Evolutionary conservation across 2,797 vertebrate species (phyloP).

Genomic region (Myotis findleyi): DNA sequence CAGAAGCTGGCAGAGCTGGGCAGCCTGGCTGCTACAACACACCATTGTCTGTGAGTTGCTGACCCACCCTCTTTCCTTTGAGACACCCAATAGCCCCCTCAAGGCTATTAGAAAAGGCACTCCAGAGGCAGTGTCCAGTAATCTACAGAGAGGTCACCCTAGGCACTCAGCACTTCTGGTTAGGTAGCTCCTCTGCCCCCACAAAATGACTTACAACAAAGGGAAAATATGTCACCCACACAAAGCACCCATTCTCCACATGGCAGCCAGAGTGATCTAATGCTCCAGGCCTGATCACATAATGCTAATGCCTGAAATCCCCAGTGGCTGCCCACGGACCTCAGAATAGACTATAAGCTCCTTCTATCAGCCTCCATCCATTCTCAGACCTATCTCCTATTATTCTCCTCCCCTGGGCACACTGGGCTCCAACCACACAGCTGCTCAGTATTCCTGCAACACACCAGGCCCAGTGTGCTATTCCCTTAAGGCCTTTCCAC

Average conservation of each 20-base stretch:
- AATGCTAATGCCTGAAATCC: background rate
- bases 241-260: background rate
- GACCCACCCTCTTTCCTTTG: background rate
- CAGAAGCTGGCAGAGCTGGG: background rate
- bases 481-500: background rate
- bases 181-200: background rate
- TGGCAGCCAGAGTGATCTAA: background rate
- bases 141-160: background rate
- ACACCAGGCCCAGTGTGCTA: background rate
- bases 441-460: background rate
- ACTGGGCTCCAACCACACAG: background rate
- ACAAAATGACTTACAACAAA: background rate
- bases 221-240: background rate
- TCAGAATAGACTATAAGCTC: background rate
- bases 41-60: background rate
- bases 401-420: background rate
- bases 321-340: background rate
- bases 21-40: background rate
- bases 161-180: background rate
- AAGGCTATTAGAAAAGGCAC: background rate
- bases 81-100: background rate
- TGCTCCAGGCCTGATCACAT: background rate
- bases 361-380: background rate
- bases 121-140: background rate
- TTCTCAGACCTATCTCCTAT: background rate